Conservation (phyloP, 2,113 vertebrate genomes). For the Heterochromis multidens region DNA sequence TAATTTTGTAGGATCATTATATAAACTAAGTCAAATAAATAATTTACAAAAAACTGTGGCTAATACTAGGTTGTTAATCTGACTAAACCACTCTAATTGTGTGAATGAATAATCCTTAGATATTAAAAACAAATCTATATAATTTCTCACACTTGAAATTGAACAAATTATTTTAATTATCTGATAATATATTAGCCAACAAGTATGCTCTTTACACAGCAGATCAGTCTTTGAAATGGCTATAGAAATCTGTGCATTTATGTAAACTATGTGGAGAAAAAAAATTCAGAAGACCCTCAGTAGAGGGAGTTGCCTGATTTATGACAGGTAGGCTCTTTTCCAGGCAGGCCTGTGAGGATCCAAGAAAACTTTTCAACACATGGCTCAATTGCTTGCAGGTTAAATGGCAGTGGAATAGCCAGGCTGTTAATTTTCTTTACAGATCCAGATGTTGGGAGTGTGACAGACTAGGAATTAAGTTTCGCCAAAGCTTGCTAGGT, state of each 20-base stretch:
- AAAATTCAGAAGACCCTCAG: background rate
- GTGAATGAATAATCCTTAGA: background rate
- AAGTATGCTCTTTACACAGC: background rate
- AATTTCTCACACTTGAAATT: background rate
- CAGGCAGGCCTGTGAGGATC: constrained; percentile 37
- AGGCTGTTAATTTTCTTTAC: constrained; percentile 62
- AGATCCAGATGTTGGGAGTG: constrained; percentile 71
- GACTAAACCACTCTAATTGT: background rate
- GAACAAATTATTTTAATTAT: background rate
- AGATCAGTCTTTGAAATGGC: constrained; percentile 8
- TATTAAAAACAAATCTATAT: background rate
- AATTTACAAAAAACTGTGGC: background rate
- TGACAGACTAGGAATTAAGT: constrained; percentile 47
- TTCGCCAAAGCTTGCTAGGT: constrained; percentile 39
- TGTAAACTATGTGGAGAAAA: constrained; percentile 8
- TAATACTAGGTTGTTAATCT: background rate
- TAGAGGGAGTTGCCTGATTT: constrained; percentile 54
- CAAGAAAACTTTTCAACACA: constrained; percentile 72
- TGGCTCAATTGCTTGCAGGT: constrained; percentile 69
- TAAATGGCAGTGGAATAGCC: constrained; percentile 64
- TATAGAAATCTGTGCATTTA: constrained; percentile 35
- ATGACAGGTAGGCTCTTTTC: constrained; percentile 39
- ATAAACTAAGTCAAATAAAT: background rate
- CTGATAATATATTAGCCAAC: background rate
- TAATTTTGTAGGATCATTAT: background rate